A percentile compares a stretch with the other conserved stretches of the same genome.
Evolutionary conservation across 2,797 vertebrate species (phyloP).

Genomic region (Schizopygopsis malacanthus): DNA sequence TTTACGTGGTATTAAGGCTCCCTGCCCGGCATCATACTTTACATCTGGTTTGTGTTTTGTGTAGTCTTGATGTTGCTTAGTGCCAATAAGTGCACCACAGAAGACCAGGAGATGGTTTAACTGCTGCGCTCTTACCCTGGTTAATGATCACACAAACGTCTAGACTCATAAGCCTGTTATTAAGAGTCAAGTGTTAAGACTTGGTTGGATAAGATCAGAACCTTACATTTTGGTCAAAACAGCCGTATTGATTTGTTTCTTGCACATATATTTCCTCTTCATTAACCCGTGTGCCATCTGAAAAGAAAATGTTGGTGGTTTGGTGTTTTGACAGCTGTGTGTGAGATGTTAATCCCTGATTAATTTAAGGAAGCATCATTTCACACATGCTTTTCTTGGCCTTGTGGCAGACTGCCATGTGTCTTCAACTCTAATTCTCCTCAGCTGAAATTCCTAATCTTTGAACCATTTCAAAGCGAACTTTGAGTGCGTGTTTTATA

Average conservation of each 20-base stretch:
- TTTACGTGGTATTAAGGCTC: constrained; percentile 33
- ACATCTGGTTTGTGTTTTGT: constrained; percentile 27
- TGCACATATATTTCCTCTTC: constrained; percentile 37
- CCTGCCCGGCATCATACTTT: constrained; percentile 28
- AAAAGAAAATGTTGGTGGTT: constrained; percentile 64
- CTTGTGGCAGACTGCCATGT: constrained; percentile 62
- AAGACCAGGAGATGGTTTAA: constrained; percentile 16
- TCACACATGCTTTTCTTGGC: constrained; percentile 65
- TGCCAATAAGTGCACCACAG: constrained; percentile 8
- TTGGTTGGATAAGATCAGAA: not conserved
- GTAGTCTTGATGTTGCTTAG: constrained; percentile 20
- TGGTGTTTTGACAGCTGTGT: constrained; percentile 74
- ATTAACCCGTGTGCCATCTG: constrained; percentile 53
- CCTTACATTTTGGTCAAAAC: constrained; percentile 20
- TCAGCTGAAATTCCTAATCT: constrained; percentile 68
- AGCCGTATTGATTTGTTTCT: constrained; percentile 41
- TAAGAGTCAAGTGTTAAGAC: constrained; percentile 24
- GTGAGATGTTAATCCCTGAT: constrained; percentile 70
- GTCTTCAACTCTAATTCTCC: constrained; percentile 59
- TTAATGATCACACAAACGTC: constrained; percentile 61
- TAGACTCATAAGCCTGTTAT: constrained; percentile 55
- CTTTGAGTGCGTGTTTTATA: constrained; percentile 66
- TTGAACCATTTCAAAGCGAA: constrained; percentile 60
- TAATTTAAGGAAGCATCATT: constrained; percentile 75
- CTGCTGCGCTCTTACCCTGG: constrained; percentile 28